Base-by-base conservation (phyloP, 2,888 invertebrate genomes). In the Branchipolynoe longqiensis region DNA sequence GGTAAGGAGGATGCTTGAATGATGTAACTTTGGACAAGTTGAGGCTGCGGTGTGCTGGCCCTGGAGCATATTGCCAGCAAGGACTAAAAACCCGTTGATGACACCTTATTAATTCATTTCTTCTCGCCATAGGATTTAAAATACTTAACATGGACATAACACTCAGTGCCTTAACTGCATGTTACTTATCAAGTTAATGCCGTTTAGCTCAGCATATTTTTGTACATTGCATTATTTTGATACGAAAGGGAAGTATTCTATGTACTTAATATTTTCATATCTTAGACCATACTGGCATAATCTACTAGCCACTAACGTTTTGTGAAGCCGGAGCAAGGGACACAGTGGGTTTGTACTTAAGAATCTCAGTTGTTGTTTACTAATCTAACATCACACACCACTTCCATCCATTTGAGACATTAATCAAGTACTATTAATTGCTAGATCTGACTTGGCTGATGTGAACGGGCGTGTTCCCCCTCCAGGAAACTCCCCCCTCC, bases 91-190 rank as follows among this genome's bases (percentile, higher is more conserved):
- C 41, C 28, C 54, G 25, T 41, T 78, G 54, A 28, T 54, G 78
- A 54, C 48, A 78, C 78, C 78, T 78, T 48, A 38, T 41, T 48
- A n/a, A 25, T 78, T 48, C n/a, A 25, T 69, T 69, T 58, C 38
- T 69, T 78, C 78, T 78, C 78, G 48, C 78, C 78, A 78, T 78
- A 78, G 78, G 78, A 78, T 78, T 54, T 48, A 33, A n/a, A 78
- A 40, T 78, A 78, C 78, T 78, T 59, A 56, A 82, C 82, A 58
- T 74, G 48, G 54, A 62, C 38, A 84, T 78, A 74, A 74, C 58
- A 78, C 74, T 58, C 69, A 84, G 84, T 84, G 84, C 84, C 84
- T 84, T 84, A 84, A 74, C 73, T 62, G 84, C 84, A 84, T 84
- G 84, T 74, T 84, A 59, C 48, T 58, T 62, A 62, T 78, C 84